These are phyloP conservation scores for Antedon mediterranea DNA, from an alignment of 53 echinoderm and acorn worm species.

Conservation along the genomic window DNA sequence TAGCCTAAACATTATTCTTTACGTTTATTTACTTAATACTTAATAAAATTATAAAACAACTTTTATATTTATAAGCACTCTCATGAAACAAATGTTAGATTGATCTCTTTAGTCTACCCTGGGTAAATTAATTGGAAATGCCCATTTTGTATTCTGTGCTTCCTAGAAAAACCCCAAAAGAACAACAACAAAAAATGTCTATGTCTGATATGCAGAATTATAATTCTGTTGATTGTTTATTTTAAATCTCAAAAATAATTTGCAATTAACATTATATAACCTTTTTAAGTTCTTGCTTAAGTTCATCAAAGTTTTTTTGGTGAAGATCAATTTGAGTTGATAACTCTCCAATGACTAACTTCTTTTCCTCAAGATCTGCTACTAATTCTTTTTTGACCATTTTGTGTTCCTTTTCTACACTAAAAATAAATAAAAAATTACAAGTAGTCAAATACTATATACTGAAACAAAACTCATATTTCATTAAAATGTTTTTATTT, in stretches of 20 bases:
- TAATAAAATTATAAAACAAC: neutral
- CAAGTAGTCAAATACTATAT: neutral
- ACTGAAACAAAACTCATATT: no score
- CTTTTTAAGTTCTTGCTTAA: slow-evolving; percentile 75
- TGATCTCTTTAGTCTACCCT: neutral
- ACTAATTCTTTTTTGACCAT: slow-evolving; percentile 33
- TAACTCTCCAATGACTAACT: slow-evolving; percentile 44
- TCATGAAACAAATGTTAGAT: neutral
- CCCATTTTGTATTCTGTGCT: no score
- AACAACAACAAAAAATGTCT: no score
- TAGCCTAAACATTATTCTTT: slow-evolving; percentile 41
- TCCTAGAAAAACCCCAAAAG: no score
- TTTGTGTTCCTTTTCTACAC: slow-evolving; percentile 38
- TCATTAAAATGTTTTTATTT: no score
- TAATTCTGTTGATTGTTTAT: no score
- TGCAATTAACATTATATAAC: slow-evolving; percentile 11
- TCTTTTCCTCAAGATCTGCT: slow-evolving; percentile 65
- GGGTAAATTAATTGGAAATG: no score
- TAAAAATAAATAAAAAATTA: neutral
- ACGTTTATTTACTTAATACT: slow-evolving; percentile 8
- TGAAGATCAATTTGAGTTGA: slow-evolving; percentile 72
- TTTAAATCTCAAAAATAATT: no score
- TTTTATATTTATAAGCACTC: neutral
- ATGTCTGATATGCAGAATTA: no score
- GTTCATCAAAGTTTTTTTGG: slow-evolving; percentile 77